Evolutionary conservation across 2,888 invertebrate species (phyloP).

Genomic region (Euphydryas editha): DNA sequence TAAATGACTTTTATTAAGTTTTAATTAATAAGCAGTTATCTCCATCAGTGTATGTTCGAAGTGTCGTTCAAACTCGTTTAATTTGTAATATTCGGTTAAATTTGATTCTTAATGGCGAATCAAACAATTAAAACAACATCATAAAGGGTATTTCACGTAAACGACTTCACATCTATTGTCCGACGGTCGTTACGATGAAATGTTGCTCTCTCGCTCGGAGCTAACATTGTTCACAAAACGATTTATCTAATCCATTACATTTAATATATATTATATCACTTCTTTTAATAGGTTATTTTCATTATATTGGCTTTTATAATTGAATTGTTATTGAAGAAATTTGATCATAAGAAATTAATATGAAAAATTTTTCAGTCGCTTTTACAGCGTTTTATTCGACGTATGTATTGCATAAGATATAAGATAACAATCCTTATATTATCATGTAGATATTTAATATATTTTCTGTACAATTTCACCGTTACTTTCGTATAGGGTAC

Average conservation of each 20-base stretch:
- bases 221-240: conserved; percentile 36
- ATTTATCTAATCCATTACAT: conserved; percentile 36
- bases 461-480: not conserved
- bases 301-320: not conserved
- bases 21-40: not conserved
- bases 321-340: not conserved
- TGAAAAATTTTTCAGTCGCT: too few relatives aligned
- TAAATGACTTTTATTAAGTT: not conserved
- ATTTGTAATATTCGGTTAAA: conserved; percentile 16
- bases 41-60: not conserved
- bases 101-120: conserved; percentile 16
- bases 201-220: conserved; percentile 34
- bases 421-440: too few relatives aligned
- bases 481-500: not conserved
- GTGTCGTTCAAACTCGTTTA: not conserved
- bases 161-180: conserved; percentile 42
- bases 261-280: conserved; percentile 20
- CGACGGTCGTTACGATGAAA: conserved; percentile 41
- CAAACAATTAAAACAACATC: conserved; percentile 32
- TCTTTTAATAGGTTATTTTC: conserved; percentile 5
- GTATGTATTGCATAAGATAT: too few relatives aligned
- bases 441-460: too few relatives aligned
- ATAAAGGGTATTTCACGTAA: conserved; percentile 39
- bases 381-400: too few relatives aligned
- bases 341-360: too few relatives aligned